Base-by-base conservation (phyloP, 1,140 invertebrate genomes). In the Drosophila erecta region DNA sequence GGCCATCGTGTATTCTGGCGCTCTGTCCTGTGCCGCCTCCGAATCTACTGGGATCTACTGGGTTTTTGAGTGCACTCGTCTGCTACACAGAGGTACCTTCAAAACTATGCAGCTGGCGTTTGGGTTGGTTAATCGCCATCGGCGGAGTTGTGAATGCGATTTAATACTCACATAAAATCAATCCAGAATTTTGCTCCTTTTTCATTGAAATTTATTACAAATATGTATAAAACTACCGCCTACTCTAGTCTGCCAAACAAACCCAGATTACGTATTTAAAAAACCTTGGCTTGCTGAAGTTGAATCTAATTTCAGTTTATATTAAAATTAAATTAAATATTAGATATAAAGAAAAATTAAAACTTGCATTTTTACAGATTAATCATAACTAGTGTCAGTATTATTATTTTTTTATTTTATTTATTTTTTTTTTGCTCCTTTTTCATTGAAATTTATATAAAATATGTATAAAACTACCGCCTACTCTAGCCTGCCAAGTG, bases 81-180 rank as follows among this genome's bases (percentile, higher is more conserved):
- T 81, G 81, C 72, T 86, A 59, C 83, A 46, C 81, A 78, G 74
- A 85, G 74, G 64, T 77, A 85, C 83, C 78, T 81, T 78, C 83
- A 81, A 81, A 81, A 87, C 54, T 62, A 87, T 54, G 73, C 61
- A 75, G 74, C 78, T 75, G 50, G 0, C 2, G 46, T 49, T 17
- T 0, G 12, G 4, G 0, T n/a, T n/a, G 4, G 17, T 35, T 35
- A 37, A 0, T 24, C 22, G 10, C 2, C 12, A 6, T 8, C 3
- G 1, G 12, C 7, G 22, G 3, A 2, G 35, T 11, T 7, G 6
- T 6, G 4, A 43, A 24, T 20, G 11, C 10, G 12, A 14, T n/a
- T 33, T 4, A 15, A 41, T 72, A 81, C 81, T 81, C 46, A 81
- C 75, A 81, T 67, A 65, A 86, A 87, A 78, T 58, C n/a, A 81